phyloP scores from a whole-genome alignment of 2,113 vertebrate genomes.

The Copsychus sechellarum region DNA sequence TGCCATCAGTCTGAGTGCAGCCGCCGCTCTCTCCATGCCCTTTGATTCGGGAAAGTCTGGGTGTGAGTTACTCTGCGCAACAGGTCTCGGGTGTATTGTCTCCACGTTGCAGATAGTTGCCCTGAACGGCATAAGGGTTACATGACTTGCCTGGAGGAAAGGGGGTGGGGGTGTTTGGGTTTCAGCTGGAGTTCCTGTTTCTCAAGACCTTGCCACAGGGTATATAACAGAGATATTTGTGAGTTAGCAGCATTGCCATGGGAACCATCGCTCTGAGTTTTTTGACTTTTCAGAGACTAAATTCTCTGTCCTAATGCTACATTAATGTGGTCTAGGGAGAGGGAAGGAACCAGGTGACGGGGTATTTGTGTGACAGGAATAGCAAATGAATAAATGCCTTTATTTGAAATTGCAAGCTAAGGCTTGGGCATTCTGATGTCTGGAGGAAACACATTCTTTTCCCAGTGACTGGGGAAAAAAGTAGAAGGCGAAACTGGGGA shows the following conservation, averaged over 20 bases:
- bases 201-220: conserved; percentile 23
- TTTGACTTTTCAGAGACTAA: background rate
- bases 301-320: conserved; percentile 1
- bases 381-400: conserved; percentile 47
- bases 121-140: background rate
- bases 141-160: background rate
- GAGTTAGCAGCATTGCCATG: conserved; percentile 14
- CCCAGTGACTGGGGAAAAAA: background rate
- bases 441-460: conserved; percentile 56
- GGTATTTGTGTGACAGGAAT: conserved; percentile 34
- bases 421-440: conserved; percentile 45
- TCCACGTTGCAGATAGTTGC: background rate
- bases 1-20: background rate
- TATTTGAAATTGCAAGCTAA: conserved; percentile 62
- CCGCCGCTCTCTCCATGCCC: background rate
- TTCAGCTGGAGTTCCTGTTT: conserved; percentile 28
- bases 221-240: background rate
- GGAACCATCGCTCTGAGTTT: background rate
- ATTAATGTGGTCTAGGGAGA: background rate
- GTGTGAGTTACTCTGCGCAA: background rate
- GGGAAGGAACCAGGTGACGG: background rate
- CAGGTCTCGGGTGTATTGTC: background rate
- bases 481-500: background rate
- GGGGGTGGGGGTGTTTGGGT: background rate
- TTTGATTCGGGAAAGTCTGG: background rate